Percentiles rank a stretch among this genome's conserved stretches.
These are phyloP conservation scores for Silurus aristotelis DNA, from an alignment of 2,797 vertebrate species.

Conservation along the genomic window DNA sequence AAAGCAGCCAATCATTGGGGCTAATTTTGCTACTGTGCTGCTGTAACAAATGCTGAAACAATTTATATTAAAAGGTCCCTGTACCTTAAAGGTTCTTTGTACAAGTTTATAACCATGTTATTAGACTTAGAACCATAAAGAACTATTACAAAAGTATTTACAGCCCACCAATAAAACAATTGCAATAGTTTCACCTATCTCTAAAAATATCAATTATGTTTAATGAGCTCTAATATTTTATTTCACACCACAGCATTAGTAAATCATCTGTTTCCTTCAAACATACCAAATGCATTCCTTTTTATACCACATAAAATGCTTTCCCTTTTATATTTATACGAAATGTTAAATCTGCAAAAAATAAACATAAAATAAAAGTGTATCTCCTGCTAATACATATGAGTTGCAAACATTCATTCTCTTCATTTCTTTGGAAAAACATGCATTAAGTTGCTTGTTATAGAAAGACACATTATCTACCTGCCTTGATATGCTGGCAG, in stretches of 20 bases:
- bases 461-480: background rate
- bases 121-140: background rate
- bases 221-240: background rate
- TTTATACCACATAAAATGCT: background rate
- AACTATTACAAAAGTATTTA: background rate
- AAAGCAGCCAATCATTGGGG: background rate
- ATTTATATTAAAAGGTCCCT: too few species aligned
- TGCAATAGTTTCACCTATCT: background rate
- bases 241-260: background rate
- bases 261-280: background rate
- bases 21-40: background rate
- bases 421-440: background rate
- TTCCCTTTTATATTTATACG: background rate
- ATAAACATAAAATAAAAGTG: too few species aligned
- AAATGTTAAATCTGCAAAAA: background rate
- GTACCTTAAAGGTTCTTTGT: background rate
- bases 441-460: background rate
- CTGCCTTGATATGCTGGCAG: background rate
- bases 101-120: background rate
- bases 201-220: background rate
- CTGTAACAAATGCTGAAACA: background rate
- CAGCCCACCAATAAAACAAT: background rate
- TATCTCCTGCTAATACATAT: background rate
- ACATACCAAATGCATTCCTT: background rate
- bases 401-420: background rate